Evolutionary conservation across 2,888 invertebrate species (phyloP), one percentile per base, ranked within the genome.

Genomic region (Ctena decussata): DNA sequence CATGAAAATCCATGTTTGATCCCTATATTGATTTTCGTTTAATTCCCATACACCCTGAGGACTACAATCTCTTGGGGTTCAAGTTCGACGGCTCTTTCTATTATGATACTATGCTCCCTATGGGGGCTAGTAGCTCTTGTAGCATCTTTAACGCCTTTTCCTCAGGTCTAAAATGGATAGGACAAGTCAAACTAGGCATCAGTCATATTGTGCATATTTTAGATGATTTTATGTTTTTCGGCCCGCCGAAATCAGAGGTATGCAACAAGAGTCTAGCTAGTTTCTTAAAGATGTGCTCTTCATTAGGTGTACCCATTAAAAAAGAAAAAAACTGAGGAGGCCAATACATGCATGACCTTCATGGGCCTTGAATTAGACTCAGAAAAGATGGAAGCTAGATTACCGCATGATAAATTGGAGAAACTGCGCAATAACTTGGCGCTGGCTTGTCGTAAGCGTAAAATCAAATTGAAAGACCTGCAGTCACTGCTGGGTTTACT

Each of bases 111-210:
- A 72, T 70, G 44, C 70, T 87, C 5, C 83, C 80, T 0, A 84
- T 89, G 80, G 85, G 89, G 0, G 69, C 75, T 35, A 32, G 77
- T 30, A 71, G 53, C 37, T 79, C 77, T 15, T 87, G 89, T 74
- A 60, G 69, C 15, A 82, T 89, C 15, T 89, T 89, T 72, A 81
- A 89, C 32, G 24, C n/a, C 3, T 84, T 89, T 46, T 81, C 78
- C 41, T 49, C 84, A 6, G 75, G 76, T 0, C n/a, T 86, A 24
- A 44, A 84, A 60, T 77, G 77, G 76, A 71, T 81, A 18, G 69
- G 74, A 11, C 12, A 70, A 27, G 21, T 44, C 12, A 24, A 60
- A 24, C 41, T 71, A 0, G 12, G 75, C 39, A 81, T 78, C 8
- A 1, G 1, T 0, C 41, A 78, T 27, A 74, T 82, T 2, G 44